A percentile compares a stretch with the other conserved stretches of the same genome.
Conservation (phyloP, 2,113 vertebrate species). For the Ibidorhyncha struthersii region DNA sequence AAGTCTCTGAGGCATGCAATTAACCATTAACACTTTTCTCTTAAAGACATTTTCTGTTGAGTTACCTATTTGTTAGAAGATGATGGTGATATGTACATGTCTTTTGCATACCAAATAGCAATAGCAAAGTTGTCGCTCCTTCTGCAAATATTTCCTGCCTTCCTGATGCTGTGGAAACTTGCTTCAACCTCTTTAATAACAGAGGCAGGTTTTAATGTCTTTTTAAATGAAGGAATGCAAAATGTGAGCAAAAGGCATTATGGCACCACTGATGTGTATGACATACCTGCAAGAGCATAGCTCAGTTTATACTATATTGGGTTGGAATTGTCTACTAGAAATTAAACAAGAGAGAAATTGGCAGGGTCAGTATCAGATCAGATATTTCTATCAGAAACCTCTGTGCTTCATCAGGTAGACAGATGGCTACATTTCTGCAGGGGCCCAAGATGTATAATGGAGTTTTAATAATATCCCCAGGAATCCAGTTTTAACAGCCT, state of each 20-base stretch:
- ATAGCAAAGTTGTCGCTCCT: background rate
- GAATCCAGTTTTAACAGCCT: background rate
- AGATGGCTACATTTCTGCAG: background rate
- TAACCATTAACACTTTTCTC: background rate
- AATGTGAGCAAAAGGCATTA: background rate
- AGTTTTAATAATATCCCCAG: background rate
- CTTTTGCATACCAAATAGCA: background rate
- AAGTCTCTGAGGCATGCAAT: background rate
- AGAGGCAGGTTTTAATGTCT: background rate
- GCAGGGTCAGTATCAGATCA: background rate
- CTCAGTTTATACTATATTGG: background rate
- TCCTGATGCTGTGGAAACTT: background rate
- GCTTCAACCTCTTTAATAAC: background rate
- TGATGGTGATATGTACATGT: background rate
- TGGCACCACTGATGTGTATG: fast-evolving
- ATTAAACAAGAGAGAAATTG: background rate
- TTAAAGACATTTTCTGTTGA: background rate
- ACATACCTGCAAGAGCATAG: background rate
- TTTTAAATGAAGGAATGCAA: background rate
- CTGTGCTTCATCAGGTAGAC: background rate
- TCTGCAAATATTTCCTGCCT: background rate
- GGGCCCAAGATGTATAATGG: background rate
- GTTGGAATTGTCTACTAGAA: background rate
- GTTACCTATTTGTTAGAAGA: background rate
- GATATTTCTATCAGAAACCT: background rate